Base-by-base conservation (phyloP, 92 coral and sea anemone genomes). In the Palythoa grandiflora region DNA sequence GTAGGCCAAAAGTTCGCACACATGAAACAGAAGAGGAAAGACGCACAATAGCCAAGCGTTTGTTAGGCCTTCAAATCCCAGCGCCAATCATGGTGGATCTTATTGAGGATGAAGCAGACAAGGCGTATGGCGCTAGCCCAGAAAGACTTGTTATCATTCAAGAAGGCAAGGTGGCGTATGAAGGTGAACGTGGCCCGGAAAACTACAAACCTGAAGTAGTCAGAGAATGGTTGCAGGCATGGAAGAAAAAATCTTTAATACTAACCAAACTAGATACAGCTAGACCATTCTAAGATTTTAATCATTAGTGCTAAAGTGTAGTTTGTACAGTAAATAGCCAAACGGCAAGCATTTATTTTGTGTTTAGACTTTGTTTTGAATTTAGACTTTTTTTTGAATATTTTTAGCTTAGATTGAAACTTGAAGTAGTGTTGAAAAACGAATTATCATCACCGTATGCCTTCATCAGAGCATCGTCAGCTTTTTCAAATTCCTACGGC, bases 121-220 rank as follows among this genome's bases (percentile, higher is more conserved):
- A 77, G 73, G 92, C 92, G 11, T 89, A 89, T 73, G 92, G 92
- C 1, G 92, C 92, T 50, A 9, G 70, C 19, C 92, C 92, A 11
- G 92, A 89, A 38, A 89, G 92, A 78, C 71, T 84, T 17, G 87
- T 84, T 68, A 83, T 87, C 20, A 70, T 89, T 28, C 89, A 84
- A 77, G 86, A 70, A 74, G 92, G 92, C 0, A 89, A 89, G 35
- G 89, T 89, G 15, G 92, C 83, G 14, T 89, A 89, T 9, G 92
- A 84, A n/a, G 92, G 92, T 12, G 92, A 77, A 20, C 77, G 83
- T 5, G 92, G 92, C 1, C 92, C 92, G 21, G 86, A 81, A 0
- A 6, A 4, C 12, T 81, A 81, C 28, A 81, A 66, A 21, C 86
- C 86, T 6, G 86, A 81, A 20, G 76, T 81, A 12, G 75, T 68